Evolutionary conservation across 2,888 invertebrate species (phyloP).

Genomic region (Leuctra nigra): DNA sequence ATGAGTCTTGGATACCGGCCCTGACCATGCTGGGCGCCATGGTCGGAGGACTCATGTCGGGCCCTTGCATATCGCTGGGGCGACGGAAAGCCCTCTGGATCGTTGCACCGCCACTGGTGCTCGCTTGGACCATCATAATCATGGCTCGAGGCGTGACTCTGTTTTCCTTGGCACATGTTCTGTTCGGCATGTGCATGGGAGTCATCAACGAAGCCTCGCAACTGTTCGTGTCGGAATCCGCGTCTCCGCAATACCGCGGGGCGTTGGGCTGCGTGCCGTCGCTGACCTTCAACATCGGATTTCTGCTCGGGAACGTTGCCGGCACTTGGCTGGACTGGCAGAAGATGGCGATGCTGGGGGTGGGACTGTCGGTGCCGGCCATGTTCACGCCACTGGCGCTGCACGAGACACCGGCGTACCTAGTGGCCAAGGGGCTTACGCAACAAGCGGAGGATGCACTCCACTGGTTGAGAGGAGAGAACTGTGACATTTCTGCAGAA

Average conservation of each 20-base stretch:
- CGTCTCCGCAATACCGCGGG: conserved; percentile 25
- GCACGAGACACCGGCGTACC: conserved; percentile 27
- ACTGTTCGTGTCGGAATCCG: conserved; percentile 27
- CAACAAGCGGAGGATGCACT: conserved; percentile 24
- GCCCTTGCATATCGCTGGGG: conserved; percentile 27
- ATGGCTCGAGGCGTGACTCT: conserved; percentile 21
- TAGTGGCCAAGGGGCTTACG: conserved; percentile 22
- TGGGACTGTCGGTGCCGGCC: conserved; percentile 24
- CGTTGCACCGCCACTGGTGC: conserved; percentile 20
- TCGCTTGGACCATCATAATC: conserved; percentile 24
- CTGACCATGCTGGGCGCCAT: conserved; percentile 28
- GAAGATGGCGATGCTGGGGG: conserved; percentile 27
- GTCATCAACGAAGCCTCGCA: conserved; percentile 26
- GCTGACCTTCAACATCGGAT: conserved; percentile 29
- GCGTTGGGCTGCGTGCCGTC: conserved; percentile 28
- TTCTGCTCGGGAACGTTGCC: conserved; percentile 25
- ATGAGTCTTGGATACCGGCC: conserved; percentile 28
- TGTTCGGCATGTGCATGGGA: conserved; percentile 27
- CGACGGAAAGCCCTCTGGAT: conserved; percentile 27
- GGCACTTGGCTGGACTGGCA: conserved; percentile 27
- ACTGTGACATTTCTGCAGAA: conserved; percentile 26
- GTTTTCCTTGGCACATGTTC: conserved; percentile 22
- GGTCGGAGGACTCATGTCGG: conserved; percentile 24
- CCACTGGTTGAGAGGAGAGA: conserved; percentile 24
- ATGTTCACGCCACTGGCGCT: conserved; percentile 24